phyloP scores from a whole-genome alignment of 2,113 vertebrate genomes.

The Hymenochirus boettgeri region DNA sequence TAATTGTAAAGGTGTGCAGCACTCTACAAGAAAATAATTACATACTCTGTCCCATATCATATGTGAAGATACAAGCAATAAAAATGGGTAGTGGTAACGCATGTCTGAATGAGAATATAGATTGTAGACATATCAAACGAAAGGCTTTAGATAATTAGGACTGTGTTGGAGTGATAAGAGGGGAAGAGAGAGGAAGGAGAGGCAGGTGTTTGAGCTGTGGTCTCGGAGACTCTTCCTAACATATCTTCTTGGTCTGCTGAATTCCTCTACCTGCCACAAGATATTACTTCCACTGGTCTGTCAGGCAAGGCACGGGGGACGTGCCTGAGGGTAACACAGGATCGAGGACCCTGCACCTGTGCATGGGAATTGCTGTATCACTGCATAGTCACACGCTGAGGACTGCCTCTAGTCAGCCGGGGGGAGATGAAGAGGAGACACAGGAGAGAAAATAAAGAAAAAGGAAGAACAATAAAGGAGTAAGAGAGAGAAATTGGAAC shows the following conservation, averaged over 20 bases:
- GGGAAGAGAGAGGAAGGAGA: slow-evolving; percentile 29
- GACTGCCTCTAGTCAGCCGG: slow-evolving; percentile 29
- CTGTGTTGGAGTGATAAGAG: fast-evolving
- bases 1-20: no score
- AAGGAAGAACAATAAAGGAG: background rate
- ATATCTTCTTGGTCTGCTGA: slow-evolving; percentile 62
- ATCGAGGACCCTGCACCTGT: slow-evolving; percentile 72
- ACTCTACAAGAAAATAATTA: no score
- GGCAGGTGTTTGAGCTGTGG: slow-evolving; percentile 49
- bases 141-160: background rate
- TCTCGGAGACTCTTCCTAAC: slow-evolving; percentile 56
- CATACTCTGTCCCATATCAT: no score
- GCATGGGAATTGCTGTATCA: slow-evolving; percentile 62
- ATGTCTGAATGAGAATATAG: no score
- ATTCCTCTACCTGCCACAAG: slow-evolving; percentile 75
- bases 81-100: no score
- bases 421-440: slow-evolving; percentile 48
- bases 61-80: no score
- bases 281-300: slow-evolving; percentile 77
- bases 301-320: slow-evolving; percentile 56
- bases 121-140: no score
- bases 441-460: background rate
- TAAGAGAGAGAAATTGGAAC: background rate
- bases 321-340: slow-evolving; percentile 51
- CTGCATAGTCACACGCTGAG: slow-evolving; percentile 42